Conservation (phyloP, 2,888 invertebrate genomes). For the Mesorhabditis sp. region DNA sequence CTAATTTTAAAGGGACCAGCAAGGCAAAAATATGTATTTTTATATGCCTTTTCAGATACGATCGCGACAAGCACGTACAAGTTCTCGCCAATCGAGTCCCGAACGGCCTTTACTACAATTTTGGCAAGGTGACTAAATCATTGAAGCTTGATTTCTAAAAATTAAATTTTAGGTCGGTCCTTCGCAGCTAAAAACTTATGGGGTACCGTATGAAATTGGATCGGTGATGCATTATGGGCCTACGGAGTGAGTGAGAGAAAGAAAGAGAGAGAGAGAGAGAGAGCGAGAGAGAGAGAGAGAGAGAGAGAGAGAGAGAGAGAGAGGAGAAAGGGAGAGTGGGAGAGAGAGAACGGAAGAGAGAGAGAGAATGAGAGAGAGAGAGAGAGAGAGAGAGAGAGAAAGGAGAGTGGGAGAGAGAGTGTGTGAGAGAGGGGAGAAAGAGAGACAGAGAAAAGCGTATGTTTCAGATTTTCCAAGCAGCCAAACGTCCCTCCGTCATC, state of each 20-base stretch:
- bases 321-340: too few species aligned
- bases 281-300: too few species aligned
- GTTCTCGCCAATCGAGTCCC: not conserved
- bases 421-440: not conserved
- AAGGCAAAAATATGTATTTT: too few species aligned
- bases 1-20: not conserved
- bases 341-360: too few species aligned
- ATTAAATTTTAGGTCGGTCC: slow-evolving; percentile 9
- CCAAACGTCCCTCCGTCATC: slow-evolving; percentile 21
- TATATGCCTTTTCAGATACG: slow-evolving; percentile 3
- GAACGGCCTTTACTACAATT: slow-evolving; percentile 2
- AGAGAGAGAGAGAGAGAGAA: too few species aligned
- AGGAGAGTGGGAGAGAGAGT: too few species aligned
- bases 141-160: too few species aligned
- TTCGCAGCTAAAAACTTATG: slow-evolving; percentile 24
- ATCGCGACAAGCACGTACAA: not conserved
- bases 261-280: too few species aligned
- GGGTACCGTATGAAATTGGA: slow-evolving; percentile 29
- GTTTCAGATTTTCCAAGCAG: slow-evolving; percentile 19
- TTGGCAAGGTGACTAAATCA: not conserved
- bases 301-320: too few species aligned
- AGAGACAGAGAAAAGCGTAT: not conserved
- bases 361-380: too few species aligned
- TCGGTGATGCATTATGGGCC: slow-evolving; percentile 36
- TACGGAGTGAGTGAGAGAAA: slow-evolving; percentile 18